Base-by-base conservation (phyloP, 2,113 vertebrate genomes). In the Vombatus ursinus region DNA sequence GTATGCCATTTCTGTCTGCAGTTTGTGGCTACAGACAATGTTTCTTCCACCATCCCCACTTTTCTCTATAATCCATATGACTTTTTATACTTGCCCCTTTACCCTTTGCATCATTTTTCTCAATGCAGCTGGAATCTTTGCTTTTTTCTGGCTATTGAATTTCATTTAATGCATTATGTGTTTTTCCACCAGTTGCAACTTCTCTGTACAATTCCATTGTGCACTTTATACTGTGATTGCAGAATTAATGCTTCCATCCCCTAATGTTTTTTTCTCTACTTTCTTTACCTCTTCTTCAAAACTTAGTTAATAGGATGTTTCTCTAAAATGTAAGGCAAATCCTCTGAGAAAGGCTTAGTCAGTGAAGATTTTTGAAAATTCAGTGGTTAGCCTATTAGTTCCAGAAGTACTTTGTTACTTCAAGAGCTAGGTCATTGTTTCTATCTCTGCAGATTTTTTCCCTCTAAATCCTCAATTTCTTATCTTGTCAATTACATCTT, bases 381-480 rank as follows among this genome's bases (percentile, higher is more conserved):
- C 26, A 14, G 1, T 53, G 22, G 9, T 53, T 28, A 94, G 37
- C 19, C 54, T 12, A 12, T 31, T 53, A 31, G 53, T 91, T 89
- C 37, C 1, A 77, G 37, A 49, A 52, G 4, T 31, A 9, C 0
- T 91, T 11, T 90, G 22, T 96, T 57, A 3, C 44, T 26, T 94
- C 93, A 47, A 95, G 44, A 90, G 50, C 12, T 12, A 93, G 84
- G 19, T 96, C 92, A n/a, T 90, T 54, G 19, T 90, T 95, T 94
- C 52, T 44, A 6, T 0, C 23, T 84, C 68, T 84, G 16, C 37
- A 44, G 19, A 77, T 8, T 84, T 22, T 44, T 44, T 11, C 0
- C 16, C 22, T 26, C 37, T 51, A n/a, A 91, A 23, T 49, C 4
- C 93, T 91, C 68, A 90, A 28, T n/a, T 84, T 61, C 61, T 94